Evolutionary conservation across 2,888 invertebrate species (phyloP).

Genomic region (Sussaba pulchella): DNA sequence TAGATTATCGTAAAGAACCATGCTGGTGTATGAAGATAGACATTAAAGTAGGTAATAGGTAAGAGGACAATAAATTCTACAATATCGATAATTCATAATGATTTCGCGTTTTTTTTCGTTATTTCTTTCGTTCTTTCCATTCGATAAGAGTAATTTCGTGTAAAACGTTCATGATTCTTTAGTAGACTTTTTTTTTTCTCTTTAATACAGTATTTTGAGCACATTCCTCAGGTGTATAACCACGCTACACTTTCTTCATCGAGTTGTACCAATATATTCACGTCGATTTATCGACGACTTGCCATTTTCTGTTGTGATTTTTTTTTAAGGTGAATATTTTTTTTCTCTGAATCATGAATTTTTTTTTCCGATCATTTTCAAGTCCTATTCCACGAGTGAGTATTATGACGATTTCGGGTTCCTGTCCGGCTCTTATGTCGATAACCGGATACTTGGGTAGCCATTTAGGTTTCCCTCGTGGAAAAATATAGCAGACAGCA

Average conservation of each 20-base stretch:
- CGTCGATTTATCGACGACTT: conserved; percentile 53
- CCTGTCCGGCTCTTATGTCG: too few relatives aligned
- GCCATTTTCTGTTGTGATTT: conserved; percentile 29
- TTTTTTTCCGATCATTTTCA: conserved; percentile 20
- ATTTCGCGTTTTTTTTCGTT: conserved; percentile 62
- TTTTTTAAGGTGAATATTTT: conserved; percentile 9
- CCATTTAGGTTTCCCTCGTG: too few relatives aligned
- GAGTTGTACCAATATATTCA: conserved; percentile 82
- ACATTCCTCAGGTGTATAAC: conserved; percentile 84
- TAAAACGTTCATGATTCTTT: conserved; percentile 79
- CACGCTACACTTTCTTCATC: conserved; percentile 83
- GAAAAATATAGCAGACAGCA: too few relatives aligned
- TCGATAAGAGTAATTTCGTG: conserved; percentile 80
- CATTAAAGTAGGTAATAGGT: conserved; percentile 82
- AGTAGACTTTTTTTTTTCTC: conserved; percentile 80
- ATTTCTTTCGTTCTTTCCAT: conserved; percentile 53
- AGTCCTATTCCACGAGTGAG: conserved; percentile 1
- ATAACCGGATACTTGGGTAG: too few relatives aligned
- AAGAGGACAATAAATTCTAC: conserved; percentile 82
- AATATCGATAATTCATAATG: conserved; percentile 82
- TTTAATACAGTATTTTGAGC: conserved; percentile 84
- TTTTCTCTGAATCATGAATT: too few relatives aligned
- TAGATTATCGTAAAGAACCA: conserved; percentile 82
- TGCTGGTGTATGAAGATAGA: conserved; percentile 82
- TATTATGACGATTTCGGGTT: too few relatives aligned